Evolutionary conservation across 2,113 vertebrate species (phyloP).

Genomic region (Epinephelus moara): DNA sequence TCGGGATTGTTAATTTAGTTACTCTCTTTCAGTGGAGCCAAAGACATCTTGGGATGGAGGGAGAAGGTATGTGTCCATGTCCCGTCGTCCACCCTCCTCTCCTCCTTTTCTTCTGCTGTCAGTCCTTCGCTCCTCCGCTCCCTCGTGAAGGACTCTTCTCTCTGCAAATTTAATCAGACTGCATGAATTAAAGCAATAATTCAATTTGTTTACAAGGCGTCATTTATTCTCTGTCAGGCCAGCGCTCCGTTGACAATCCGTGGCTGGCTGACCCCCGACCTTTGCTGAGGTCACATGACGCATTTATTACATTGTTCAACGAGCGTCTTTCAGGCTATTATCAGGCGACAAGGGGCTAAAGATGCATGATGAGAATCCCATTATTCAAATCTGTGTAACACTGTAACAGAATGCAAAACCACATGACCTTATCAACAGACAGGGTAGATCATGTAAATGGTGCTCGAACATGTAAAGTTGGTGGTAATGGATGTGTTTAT

Average conservation of each 20-base stretch:
- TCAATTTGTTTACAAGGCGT: conserved; percentile 86
- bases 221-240: conserved; percentile 85
- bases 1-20: conserved; percentile 77
- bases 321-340: conserved; percentile 74
- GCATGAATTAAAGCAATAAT: conserved; percentile 87
- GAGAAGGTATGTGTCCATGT: conserved; percentile 48
- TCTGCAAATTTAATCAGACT: conserved; percentile 83
- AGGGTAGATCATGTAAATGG: conserved; percentile 55
- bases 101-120: conserved; percentile 39
- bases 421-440: conserved; percentile 66
- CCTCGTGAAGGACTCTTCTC: conserved; percentile 74
- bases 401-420: conserved; percentile 61
- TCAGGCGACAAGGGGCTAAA: conserved; percentile 74
- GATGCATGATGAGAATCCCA: conserved; percentile 74
- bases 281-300: conserved; percentile 76
- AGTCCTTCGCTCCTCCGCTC: conserved; percentile 59
- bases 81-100: conserved; percentile 12
- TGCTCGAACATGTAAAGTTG: conserved; percentile 26
- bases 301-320: conserved; percentile 76
- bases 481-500: conserved; percentile 26
- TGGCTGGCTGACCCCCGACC: conserved; percentile 77
- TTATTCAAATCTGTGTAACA: conserved; percentile 71
- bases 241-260: conserved; percentile 72
- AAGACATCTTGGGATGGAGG: conserved; percentile 43
- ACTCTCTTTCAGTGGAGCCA: conserved; percentile 64